phyloP scores from a whole-genome alignment of 2,888 invertebrate species.

The Phlogophora meticulosa region DNA sequence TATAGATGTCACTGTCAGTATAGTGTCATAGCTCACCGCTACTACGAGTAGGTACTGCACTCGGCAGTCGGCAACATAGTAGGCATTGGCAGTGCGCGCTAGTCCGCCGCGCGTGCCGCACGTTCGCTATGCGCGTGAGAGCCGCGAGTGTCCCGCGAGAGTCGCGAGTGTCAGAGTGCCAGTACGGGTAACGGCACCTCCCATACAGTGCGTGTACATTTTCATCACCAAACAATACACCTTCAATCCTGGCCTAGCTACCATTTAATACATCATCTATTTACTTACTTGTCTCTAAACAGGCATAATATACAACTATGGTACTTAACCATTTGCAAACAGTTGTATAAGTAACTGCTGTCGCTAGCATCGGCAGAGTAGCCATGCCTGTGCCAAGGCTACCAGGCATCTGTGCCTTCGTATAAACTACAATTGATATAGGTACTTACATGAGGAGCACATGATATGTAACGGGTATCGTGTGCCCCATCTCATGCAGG shows the following conservation, averaged over 20 bases:
- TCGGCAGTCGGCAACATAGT: no score
- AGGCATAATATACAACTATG: background rate
- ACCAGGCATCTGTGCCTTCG: background rate
- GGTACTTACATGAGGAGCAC: background rate
- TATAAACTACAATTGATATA: background rate
- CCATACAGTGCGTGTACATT: background rate
- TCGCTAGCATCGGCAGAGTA: background rate
- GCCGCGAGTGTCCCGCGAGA: conserved; percentile 4
- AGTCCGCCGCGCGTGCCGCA: conserved; percentile 18
- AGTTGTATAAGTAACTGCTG: conserved; percentile 17
- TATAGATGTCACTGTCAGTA: no score
- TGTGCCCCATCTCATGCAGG: conserved; percentile 1
- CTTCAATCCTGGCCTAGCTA: background rate
- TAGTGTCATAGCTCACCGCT: no score
- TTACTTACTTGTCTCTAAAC: background rate
- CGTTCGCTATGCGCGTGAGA: background rate
- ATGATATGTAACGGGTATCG: background rate
- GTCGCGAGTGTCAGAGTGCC: conserved; percentile 20
- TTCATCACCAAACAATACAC: background rate
- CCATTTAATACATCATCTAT: background rate
- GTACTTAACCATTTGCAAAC: background rate
- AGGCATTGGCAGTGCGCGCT: conserved; percentile 42
- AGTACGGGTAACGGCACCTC: conserved; percentile 31
- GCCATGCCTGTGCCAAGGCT: background rate
- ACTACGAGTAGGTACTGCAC: no score